Evolutionary conservation across 2,113 vertebrate species (phyloP).

Genomic region (Uria aalge): DNA sequence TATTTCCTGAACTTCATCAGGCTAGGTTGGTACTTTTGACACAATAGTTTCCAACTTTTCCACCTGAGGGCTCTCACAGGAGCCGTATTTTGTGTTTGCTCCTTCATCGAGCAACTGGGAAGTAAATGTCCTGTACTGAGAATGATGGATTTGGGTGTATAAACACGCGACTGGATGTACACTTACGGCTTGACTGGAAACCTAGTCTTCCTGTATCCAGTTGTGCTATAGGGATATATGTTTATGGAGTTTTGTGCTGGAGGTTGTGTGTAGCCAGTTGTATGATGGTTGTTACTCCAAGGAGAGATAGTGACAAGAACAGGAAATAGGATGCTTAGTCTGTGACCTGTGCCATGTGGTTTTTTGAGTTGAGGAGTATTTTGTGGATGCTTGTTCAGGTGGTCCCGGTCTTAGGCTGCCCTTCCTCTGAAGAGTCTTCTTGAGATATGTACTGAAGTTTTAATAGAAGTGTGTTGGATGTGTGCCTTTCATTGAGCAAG

Average conservation of each 20-base stretch:
- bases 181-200: neutral
- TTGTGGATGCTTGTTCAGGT: neutral
- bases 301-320: neutral
- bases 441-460: neutral
- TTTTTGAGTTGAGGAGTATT: neutral
- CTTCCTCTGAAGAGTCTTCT: neutral
- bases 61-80: neutral
- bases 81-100: neutral
- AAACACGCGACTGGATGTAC: neutral
- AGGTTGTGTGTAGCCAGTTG: neutral
- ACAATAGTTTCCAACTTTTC: neutral
- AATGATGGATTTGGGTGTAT: neutral
- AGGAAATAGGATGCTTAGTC: neutral
- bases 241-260: neutral
- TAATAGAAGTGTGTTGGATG: neutral
- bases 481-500: fast-evolving
- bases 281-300: neutral
- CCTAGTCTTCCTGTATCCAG: neutral
- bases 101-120: neutral
- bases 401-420: neutral
- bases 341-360: fast-evolving
- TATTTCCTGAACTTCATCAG: neutral
- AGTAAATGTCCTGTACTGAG: neutral
- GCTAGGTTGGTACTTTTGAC: neutral
- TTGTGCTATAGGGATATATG: neutral